These are phyloP conservation scores for Habropoda laboriosa DNA, from an alignment of 1,140 invertebrate species.

Conservation along the genomic window DNA sequence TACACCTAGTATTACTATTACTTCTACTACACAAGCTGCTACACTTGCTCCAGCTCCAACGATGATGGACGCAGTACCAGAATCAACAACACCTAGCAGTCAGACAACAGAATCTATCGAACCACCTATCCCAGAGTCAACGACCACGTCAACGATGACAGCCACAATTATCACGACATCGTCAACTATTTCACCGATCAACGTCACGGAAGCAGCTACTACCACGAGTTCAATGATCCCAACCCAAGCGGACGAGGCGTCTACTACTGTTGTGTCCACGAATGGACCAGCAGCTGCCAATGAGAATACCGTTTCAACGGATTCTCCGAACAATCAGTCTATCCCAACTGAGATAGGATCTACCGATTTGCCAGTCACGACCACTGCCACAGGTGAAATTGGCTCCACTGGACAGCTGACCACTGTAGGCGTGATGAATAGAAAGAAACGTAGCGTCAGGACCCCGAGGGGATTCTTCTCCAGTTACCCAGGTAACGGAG, in stretches of 20 bases:
- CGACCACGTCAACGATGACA: neutral
- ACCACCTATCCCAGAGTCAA: neutral
- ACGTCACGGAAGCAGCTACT: neutral
- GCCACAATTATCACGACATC: neutral
- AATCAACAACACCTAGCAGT: neutral
- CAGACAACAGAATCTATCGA: neutral
- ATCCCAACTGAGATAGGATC: conserved; percentile 14
- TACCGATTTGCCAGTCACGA: conserved; percentile 28
- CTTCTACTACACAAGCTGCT: neutral
- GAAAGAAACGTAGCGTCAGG: conserved; percentile 62
- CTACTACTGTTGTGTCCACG: conserved; percentile 3
- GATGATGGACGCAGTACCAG: neutral
- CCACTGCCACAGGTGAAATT: neutral
- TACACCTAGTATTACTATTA: neutral
- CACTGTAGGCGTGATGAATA: conserved; percentile 40
- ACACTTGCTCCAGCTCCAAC: neutral
- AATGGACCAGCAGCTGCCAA: conserved; percentile 28
- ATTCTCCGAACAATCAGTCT: conserved; percentile 8
- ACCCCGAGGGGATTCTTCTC: conserved; percentile 65
- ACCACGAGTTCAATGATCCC: conserved; percentile 8
- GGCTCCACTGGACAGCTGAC: conserved; percentile 13
- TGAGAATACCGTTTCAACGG: conserved; percentile 48
- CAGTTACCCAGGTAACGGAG: conserved; percentile 69
- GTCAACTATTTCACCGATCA: neutral
- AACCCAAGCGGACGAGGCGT: neutral